Evolutionary conservation across 2,113 vertebrate genomes (phyloP).

Genomic region (Raphicerus campestris): DNA sequence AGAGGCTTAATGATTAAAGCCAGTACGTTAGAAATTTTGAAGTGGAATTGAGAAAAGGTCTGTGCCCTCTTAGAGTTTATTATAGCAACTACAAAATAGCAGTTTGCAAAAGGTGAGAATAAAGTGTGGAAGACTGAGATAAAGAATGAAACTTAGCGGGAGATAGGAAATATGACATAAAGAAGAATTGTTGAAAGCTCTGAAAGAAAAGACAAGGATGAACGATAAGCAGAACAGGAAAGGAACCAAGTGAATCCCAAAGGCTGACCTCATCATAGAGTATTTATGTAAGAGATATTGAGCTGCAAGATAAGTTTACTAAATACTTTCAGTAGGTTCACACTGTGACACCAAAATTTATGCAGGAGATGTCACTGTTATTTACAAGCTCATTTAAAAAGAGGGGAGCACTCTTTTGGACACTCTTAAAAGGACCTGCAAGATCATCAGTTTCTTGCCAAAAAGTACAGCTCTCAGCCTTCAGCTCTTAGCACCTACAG

Average conservation of each 20-base stretch:
- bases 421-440: constrained; percentile 31
- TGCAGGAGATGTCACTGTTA: constrained; percentile 25
- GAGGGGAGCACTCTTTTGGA: background rate
- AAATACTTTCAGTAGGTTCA: constrained; percentile 24
- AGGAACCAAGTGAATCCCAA: background rate
- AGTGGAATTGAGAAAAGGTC: background rate
- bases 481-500: background rate
- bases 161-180: constrained; percentile 41
- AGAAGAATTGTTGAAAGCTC: constrained; percentile 38
- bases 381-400: constrained; percentile 25
- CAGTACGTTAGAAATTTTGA: background rate
- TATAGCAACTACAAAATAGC: constrained; percentile 20
- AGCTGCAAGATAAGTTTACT: constrained; percentile 36
- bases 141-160: constrained; percentile 49
- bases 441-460: background rate
- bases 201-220: constrained; percentile 50
- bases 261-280: constrained; percentile 42
- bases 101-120: constrained; percentile 49
- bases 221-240: constrained; percentile 22
- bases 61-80: constrained; percentile 24
- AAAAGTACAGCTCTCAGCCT: background rate
- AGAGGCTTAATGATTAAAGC: constrained; percentile 14
- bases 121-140: constrained; percentile 42
- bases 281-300: constrained; percentile 25
- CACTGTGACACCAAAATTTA: constrained; percentile 42